A percentile compares a stretch with the other conserved stretches of the same genome.
phyloP scores from a whole-genome alignment of 1,140 invertebrate genomes.

The Drosophila albomicans region DNA sequence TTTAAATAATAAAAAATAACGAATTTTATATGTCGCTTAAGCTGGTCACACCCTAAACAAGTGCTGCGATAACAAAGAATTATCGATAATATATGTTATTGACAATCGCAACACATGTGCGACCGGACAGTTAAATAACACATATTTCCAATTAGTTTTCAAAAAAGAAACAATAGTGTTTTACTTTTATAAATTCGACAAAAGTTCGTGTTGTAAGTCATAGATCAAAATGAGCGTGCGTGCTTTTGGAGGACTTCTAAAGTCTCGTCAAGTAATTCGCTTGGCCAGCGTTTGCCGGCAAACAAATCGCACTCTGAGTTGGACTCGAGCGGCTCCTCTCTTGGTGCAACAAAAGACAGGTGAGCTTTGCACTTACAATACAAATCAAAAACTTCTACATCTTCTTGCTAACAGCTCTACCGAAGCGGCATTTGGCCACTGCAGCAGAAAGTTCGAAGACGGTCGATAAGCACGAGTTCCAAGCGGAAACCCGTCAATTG shows the following conservation, averaged over 20 bases:
- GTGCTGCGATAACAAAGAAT: background rate
- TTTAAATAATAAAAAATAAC: background rate
- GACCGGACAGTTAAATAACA: constrained; percentile 60
- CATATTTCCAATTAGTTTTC: constrained; percentile 7
- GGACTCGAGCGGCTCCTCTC: background rate
- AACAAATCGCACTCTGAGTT: constrained; percentile 15
- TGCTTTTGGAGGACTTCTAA: constrained; percentile 25
- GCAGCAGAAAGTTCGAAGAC: constrained; percentile 24
- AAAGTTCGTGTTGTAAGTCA: background rate
- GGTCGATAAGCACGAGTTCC: constrained; percentile 92
- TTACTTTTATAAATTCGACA: constrained; percentile 1
- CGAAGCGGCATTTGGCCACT: constrained; percentile 45
- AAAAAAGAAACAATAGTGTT: background rate
- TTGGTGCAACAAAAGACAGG: background rate
- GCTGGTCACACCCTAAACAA: constrained; percentile 2
- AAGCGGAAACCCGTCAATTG: constrained; percentile 97
- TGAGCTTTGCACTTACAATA: background rate
- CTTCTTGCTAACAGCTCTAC: background rate
- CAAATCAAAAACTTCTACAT: background rate
- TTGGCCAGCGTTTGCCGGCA: constrained; percentile 22
- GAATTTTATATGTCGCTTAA: background rate
- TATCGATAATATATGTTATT: constrained; percentile 32
- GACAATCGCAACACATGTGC: constrained; percentile 52
- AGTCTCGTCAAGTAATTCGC: constrained; percentile 19
- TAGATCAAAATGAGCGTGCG: constrained; percentile 25